A percentile compares a stretch with the other conserved stretches of the same genome.
These are phyloP conservation scores for Enteromius anoplus DNA, from an alignment of 2,797 vertebrate species.

Conservation along the genomic window DNA sequence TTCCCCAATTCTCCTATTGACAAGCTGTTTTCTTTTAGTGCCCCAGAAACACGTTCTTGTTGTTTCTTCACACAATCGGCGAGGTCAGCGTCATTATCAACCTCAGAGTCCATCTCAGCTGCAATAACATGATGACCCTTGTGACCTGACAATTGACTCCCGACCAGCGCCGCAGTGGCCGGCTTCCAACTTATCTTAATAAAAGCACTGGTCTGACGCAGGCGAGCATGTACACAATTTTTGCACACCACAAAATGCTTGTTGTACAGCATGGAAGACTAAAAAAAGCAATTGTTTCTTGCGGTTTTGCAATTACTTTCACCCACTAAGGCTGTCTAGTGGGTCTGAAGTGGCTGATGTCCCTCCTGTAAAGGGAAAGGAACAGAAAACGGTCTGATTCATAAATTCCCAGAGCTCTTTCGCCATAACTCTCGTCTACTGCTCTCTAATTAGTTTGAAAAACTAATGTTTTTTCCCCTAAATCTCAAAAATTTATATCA, in stretches of 20 bases:
- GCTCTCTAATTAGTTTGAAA: slow-evolving; percentile 28
- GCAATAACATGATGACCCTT: background rate
- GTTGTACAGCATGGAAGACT: background rate
- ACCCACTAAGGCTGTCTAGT: slow-evolving; percentile 1
- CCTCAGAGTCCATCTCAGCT: background rate
- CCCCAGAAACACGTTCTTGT: slow-evolving; percentile 56
- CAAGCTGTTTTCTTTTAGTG: slow-evolving; percentile 69
- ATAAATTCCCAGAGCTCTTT: slow-evolving; percentile 8
- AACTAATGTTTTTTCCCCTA: background rate
- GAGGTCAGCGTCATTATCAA: slow-evolving; percentile 37
- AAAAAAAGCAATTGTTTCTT: slow-evolving; percentile 7
- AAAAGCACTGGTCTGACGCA: slow-evolving; percentile 35
- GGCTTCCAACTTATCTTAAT: slow-evolving; percentile 28
- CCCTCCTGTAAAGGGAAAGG: background rate
- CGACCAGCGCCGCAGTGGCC: background rate
- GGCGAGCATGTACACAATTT: slow-evolving; percentile 10
- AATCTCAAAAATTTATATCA: background rate
- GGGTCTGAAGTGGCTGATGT: background rate
- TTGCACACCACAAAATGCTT: slow-evolving; percentile 36
- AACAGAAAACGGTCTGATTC: background rate
- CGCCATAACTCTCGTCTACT: slow-evolving; percentile 61
- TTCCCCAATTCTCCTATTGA: slow-evolving; percentile 54
- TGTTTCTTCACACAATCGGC: slow-evolving; percentile 59
- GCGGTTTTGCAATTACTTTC: slow-evolving; percentile 16
- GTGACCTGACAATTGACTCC: slow-evolving; percentile 17